A percentile compares a stretch with the other conserved stretches of the same genome.
phyloP scores from a whole-genome alignment of 2,797 vertebrate species.

The Crenichthys baileyi region DNA sequence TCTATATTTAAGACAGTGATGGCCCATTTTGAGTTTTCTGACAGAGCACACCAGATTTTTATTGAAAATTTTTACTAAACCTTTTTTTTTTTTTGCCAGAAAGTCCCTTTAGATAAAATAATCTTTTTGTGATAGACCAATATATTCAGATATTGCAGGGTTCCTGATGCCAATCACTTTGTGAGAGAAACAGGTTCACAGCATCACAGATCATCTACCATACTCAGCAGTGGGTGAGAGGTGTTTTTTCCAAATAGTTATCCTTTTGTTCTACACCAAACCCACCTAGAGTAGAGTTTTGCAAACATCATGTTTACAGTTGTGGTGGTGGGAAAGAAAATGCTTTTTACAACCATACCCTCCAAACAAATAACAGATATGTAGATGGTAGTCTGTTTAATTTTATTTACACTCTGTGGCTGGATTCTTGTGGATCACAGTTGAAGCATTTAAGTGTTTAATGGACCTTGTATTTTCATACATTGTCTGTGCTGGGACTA shows the following conservation, averaged over 20 bases:
- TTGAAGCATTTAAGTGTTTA: neutral
- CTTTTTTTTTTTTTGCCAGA: too few relatives aligned
- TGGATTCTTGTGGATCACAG: neutral
- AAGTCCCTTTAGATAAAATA: too few relatives aligned
- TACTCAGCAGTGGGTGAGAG: neutral
- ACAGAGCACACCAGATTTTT: too few relatives aligned
- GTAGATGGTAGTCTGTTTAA: neutral
- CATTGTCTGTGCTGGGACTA: neutral
- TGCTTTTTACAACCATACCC: too few relatives aligned
- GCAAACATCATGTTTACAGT: neutral
- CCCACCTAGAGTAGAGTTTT: neutral
- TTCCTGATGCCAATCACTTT: too few relatives aligned
- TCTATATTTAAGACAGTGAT: too few relatives aligned
- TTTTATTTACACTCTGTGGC: neutral
- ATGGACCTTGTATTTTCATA: neutral
- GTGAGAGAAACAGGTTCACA: too few relatives aligned
- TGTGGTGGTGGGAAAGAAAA: neutral
- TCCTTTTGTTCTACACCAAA: neutral
- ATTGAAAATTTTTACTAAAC: too few relatives aligned
- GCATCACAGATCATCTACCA: neutral
- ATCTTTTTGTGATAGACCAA: too few relatives aligned
- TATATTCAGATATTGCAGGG: too few relatives aligned
- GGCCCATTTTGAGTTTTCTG: too few relatives aligned
- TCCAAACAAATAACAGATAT: too few relatives aligned
- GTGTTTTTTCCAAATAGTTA: neutral